A percentile compares a stretch with the other conserved stretches of the same genome.
Evolutionary conservation across 2,888 invertebrate genomes (phyloP).

Genomic region (Augiades crinisus): DNA sequence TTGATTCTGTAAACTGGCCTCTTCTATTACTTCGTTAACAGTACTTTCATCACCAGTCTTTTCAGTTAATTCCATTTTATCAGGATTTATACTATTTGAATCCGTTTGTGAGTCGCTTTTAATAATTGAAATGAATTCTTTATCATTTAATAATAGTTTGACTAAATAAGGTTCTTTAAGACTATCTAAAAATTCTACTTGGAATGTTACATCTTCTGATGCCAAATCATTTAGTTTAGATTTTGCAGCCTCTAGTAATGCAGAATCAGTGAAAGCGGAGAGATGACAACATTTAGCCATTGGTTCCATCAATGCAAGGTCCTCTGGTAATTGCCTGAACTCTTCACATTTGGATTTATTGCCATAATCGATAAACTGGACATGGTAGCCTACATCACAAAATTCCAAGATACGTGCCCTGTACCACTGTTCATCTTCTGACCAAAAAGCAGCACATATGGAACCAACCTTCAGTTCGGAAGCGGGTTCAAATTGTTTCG

Average conservation of each 20-base stretch:
- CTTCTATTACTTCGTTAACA: background rate
- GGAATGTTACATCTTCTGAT: conserved; percentile 65
- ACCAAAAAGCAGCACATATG: conserved; percentile 84
- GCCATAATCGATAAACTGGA: conserved; percentile 86
- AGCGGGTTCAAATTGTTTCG: conserved; percentile 73
- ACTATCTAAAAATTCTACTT: conserved; percentile 82
- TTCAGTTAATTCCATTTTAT: background rate
- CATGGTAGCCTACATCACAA: conserved; percentile 77
- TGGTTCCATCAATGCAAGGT: conserved; percentile 78
- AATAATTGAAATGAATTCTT: conserved; percentile 53
- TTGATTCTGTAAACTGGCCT: background rate
- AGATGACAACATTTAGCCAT: conserved; percentile 84
- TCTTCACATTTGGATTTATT: conserved; percentile 83
- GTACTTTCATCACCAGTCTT: background rate
- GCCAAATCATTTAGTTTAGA: conserved; percentile 58
- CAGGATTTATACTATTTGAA: background rate
- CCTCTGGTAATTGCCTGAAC: conserved; percentile 82
- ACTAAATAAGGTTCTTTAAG: conserved; percentile 81
- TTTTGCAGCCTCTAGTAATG: conserved; percentile 65
- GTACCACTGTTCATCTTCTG: conserved; percentile 85
- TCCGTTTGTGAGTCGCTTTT: conserved; percentile 25
- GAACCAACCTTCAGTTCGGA: conserved; percentile 81
- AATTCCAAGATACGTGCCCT: conserved; percentile 83
- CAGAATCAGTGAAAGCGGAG: conserved; percentile 63
- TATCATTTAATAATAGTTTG: conserved; percentile 79